Percentiles rank a stretch among this genome's conserved stretches.
These are phyloP conservation scores for Oscheius sp. DNA, from an alignment of 2,888 invertebrate genomes.

Conservation along the genomic window DNA sequence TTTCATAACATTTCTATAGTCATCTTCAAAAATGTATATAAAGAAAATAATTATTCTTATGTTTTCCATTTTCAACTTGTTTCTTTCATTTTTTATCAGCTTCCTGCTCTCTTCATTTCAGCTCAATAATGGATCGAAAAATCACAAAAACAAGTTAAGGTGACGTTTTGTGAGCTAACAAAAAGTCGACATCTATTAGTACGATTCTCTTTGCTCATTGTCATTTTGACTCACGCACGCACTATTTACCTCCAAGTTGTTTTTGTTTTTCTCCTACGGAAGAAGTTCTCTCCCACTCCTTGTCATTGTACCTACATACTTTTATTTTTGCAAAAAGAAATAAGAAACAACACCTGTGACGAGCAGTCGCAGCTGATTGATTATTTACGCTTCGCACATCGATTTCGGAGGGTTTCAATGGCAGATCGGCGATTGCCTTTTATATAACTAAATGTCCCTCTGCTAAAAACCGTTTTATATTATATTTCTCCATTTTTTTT, in stretches of 20 bases:
- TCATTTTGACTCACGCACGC: neutral
- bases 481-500: neutral
- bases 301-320: neutral
- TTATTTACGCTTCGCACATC: constrained; percentile 27
- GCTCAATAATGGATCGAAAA: too few species aligned
- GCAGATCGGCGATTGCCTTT: constrained; percentile 13
- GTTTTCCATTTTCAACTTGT: too few species aligned
- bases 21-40: neutral
- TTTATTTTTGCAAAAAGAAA: neutral
- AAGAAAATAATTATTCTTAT: neutral
- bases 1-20: neutral
- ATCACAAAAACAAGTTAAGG: too few species aligned
- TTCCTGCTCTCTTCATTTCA: too few species aligned
- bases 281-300: neutral
- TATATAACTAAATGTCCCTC: neutral
- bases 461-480: neutral
- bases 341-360: neutral
- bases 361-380: constrained; percentile 10
- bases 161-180: too few species aligned
- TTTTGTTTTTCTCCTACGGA: neutral
- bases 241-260: neutral
- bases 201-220: neutral
- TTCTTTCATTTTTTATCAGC: too few species aligned
- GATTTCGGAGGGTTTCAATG: too few species aligned
- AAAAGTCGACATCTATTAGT: too few species aligned